Conservation (phyloP, 1,140 invertebrate genomes). For the Pseudoatta argentina region DNA sequence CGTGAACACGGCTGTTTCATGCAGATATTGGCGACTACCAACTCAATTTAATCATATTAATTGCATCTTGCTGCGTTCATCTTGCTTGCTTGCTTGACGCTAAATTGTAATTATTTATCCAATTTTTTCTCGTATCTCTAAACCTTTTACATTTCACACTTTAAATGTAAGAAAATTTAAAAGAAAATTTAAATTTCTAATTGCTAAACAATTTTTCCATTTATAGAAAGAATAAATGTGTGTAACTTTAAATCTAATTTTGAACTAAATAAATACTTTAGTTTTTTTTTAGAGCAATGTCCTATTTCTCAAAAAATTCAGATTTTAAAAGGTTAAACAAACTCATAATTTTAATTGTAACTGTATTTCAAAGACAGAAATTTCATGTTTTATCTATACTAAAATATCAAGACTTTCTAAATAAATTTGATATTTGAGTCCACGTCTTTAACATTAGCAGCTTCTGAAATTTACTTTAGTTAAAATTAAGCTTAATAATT, state of each 20-base stretch:
- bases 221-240: not conserved
- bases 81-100: not conserved
- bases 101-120: not conserved
- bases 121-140: not conserved
- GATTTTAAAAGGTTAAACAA: not conserved
- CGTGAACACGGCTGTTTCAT: not conserved
- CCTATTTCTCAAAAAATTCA: too few species aligned
- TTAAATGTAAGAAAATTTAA: not conserved
- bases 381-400: not conserved
- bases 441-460: constrained; percentile 13
- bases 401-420: not conserved
- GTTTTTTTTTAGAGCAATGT: not conserved
- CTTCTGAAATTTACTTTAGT: constrained; percentile 16
- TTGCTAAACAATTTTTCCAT: not conserved
- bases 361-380: not conserved
- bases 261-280: not conserved
- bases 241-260: not conserved
- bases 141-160: not conserved
- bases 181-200: constrained; percentile 1
- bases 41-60: not conserved
- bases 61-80: not conserved
- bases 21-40: not conserved
- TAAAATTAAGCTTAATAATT: constrained; percentile 30
- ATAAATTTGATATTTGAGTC: constrained; percentile 13
- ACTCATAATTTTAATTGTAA: not conserved